These are phyloP conservation scores for Mormyrus iriodes DNA, from an alignment of 2,113 vertebrate genomes.

Conservation along the genomic window DNA sequence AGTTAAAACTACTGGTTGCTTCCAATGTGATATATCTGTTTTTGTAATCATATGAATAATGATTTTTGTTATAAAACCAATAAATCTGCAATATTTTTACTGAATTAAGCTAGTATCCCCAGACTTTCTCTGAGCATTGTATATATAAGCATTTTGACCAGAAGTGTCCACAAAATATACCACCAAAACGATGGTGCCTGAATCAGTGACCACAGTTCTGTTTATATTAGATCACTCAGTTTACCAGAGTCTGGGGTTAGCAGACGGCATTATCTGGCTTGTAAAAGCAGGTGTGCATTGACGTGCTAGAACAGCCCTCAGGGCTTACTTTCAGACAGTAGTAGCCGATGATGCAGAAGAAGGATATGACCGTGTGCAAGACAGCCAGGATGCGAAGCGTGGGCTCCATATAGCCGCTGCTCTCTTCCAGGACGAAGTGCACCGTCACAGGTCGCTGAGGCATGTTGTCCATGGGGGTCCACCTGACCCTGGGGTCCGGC, in stretches of 20 bases:
- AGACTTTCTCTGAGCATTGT: background rate
- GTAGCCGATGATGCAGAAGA: conserved; percentile 97
- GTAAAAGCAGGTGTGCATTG: background rate
- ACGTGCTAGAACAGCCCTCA: too few relatives aligned
- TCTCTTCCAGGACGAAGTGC: conserved; percentile 89
- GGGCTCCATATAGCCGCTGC: conserved; percentile 96
- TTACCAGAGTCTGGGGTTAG: background rate
- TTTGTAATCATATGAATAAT: background rate
- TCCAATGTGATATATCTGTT: background rate
- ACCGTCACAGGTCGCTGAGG: conserved; percentile 61
- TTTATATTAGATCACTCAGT: background rate
- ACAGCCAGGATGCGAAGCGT: conserved; percentile 81
- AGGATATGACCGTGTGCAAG: conserved; percentile 90
- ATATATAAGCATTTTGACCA: background rate
- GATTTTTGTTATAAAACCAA: background rate
- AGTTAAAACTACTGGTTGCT: background rate
- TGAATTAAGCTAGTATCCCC: background rate
- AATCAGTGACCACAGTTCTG: background rate
- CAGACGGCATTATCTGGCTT: background rate
- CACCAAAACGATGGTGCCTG: background rate
- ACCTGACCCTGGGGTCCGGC: conserved; percentile 31
- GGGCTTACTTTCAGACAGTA: conserved; percentile 83
- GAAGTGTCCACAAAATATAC: background rate
- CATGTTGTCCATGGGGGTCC: conserved; percentile 43
- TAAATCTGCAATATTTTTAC: background rate